Evolutionary conservation across 2,888 invertebrate genomes (phyloP), one percentile per base, ranked within the genome.

Genomic region (Tenodera sinensis): DNA sequence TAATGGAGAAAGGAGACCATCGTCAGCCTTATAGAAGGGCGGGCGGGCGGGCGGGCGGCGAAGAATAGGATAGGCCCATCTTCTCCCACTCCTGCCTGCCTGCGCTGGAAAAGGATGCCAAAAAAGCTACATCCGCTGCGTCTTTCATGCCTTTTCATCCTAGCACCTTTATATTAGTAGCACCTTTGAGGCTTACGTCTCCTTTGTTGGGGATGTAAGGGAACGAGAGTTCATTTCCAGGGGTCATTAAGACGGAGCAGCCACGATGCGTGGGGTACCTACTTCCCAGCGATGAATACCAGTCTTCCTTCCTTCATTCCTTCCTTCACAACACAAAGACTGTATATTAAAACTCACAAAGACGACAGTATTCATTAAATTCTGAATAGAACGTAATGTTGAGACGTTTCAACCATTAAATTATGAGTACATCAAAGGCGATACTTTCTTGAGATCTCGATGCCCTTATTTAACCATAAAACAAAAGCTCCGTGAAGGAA

Each of bases 1-100:
- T 92, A 91, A 92, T 91, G 91, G 91, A 89, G 87, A 85, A 85
- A 85, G 85, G 85, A 47, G 87, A 71, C 54, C 54, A 71, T 20
- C 54, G 54, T 71, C 54, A 28, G 30, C 25, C 28, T 30, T 30
- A 84, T 28, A 28, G 30, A 28, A 84, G 25, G 30, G 82, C n/a
- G n/a, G n/a, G n/a, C n/a, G n/a, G n/a, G n/a, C n/a, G n/a, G n/a
- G n/a, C n/a, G n/a, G n/a, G n/a, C 20, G 87, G 83, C 34, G 34
- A 87, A 27, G 25, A 28, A 28, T 30, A 82, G 83, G 30, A 28
- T 83, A 83, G 54, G 30, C 83, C n/a, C 34, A 71, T 82, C 25
- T 87, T 83, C 87, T 83, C 42, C 30, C 83, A 9, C 71, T 28
- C 3, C 81, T 86, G n/a, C n/a, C n/a, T n/a, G n/a, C 28, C 81